Conservation (phyloP, 2,888 invertebrate genomes). For the Blera fallax region DNA sequence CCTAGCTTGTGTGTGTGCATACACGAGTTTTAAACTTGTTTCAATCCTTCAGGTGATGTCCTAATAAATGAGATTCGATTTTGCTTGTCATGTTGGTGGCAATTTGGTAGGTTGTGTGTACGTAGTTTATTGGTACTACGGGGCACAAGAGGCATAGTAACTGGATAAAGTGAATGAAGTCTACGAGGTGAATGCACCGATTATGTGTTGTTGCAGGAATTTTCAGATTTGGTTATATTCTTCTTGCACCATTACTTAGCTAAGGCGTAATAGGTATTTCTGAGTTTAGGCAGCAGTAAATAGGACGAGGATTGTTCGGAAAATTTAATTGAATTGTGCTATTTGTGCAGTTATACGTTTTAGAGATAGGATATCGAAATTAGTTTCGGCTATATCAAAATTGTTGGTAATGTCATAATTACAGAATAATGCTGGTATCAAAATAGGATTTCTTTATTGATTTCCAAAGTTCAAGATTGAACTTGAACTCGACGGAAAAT, state of each 20-base stretch:
- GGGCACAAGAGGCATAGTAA: not conserved
- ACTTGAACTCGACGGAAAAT: too few relatives aligned
- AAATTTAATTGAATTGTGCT: not conserved
- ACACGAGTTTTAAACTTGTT: slow-evolving; percentile 46
- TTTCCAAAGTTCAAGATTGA: too few relatives aligned
- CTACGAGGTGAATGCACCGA: not conserved
- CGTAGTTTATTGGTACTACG: slow-evolving; percentile 33
- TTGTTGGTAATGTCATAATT: too few relatives aligned
- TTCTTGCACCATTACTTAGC: slow-evolving; percentile 11
- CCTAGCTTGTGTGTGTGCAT: not conserved
- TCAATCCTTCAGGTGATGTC: slow-evolving; percentile 63
- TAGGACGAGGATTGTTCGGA: not conserved
- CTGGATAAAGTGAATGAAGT: not conserved
- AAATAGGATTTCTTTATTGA: too few relatives aligned
- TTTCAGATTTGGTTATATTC: not conserved
- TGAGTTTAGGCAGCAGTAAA: not conserved
- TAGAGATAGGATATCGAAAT: too few relatives aligned
- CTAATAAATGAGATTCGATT: slow-evolving; percentile 68
- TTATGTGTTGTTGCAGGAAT: slow-evolving; percentile 7
- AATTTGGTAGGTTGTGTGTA: slow-evolving; percentile 47
- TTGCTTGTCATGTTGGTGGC: slow-evolving; percentile 61
- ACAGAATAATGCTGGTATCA: too few relatives aligned
- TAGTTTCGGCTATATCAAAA: too few relatives aligned
- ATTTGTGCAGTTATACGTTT: not conserved
- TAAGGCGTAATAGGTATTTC: not conserved